Conservation (phyloP, 1,140 invertebrate species). For the Daktulosphaira vitifoliae region DNA sequence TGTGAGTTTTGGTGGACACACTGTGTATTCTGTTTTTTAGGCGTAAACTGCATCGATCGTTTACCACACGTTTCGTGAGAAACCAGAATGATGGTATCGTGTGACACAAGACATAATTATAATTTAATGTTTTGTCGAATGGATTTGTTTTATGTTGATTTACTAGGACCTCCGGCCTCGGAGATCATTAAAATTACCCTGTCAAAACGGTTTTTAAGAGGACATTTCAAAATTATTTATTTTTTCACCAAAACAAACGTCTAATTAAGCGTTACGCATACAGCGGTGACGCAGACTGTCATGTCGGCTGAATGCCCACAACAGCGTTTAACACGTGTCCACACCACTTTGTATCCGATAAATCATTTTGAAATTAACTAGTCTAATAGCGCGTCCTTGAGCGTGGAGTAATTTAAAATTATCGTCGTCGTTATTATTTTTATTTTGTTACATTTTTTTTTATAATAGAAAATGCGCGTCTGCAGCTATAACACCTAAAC, state of each 20-base stretch:
- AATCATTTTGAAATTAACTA: constrained; percentile 33
- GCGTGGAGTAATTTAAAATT: constrained; percentile 29
- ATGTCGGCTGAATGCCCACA: neutral
- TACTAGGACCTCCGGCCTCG: neutral
- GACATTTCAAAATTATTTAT: neutral
- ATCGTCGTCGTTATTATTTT: constrained; percentile 6
- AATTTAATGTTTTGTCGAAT: too few relatives aligned
- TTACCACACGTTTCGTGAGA: too few relatives aligned
- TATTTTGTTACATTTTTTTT: constrained; percentile 6
- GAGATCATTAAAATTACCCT: constrained; percentile 1
- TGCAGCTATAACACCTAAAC: constrained; percentile 1
- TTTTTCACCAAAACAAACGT: constrained; percentile 27
- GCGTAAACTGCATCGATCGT: too few relatives aligned
- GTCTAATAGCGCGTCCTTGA: constrained; percentile 24
- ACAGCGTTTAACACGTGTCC: constrained; percentile 31
- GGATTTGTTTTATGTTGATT: neutral
- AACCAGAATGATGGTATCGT: too few relatives aligned
- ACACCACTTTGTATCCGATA: constrained; percentile 1
- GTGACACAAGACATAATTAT: too few relatives aligned
- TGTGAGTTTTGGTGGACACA: too few relatives aligned
- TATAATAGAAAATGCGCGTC: neutral
- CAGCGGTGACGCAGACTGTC: neutral
- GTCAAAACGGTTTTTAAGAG: neutral
- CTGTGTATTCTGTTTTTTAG: too few relatives aligned
- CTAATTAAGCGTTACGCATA: constrained; percentile 24